phyloP scores from a whole-genome alignment of 30 jellyfish, hydroid and myxozoan species.

The Cassiopea xamachana region DNA sequence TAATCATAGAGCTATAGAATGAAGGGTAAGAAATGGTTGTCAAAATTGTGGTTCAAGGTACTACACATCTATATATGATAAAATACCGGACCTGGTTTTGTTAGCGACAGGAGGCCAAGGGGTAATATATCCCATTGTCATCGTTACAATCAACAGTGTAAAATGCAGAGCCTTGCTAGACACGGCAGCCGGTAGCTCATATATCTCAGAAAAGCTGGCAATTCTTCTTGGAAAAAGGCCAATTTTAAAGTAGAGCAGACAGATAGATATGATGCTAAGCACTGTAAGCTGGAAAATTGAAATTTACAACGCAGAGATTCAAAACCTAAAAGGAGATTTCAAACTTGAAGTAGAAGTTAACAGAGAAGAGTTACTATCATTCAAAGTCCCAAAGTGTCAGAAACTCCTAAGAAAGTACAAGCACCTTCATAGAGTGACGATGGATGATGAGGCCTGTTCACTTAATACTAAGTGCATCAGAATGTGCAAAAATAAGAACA shows the following conservation, averaged over 20 bases:
- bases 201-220: conserved; percentile 53
- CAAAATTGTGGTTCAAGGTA: conserved; percentile 51
- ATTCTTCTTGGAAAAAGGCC: conserved; percentile 29
- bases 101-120: conserved; percentile 36
- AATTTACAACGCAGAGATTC: conserved; percentile 41
- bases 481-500: conserved; percentile 49
- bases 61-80: conserved; percentile 72
- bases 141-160: conserved; percentile 45
- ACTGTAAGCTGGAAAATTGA: conserved; percentile 51
- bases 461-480: conserved; percentile 63
- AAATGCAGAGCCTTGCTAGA: conserved; percentile 69
- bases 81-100: conserved; percentile 21
- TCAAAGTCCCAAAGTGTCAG: conserved; percentile 47
- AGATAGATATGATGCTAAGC: conserved; percentile 63
- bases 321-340: conserved; percentile 33
- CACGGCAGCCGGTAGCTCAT: conserved; percentile 89
- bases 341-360: conserved; percentile 45
- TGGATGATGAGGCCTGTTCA: conserved; percentile 67
- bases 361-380: conserved; percentile 29
- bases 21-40: conserved; percentile 47
- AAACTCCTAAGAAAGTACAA: conserved; percentile 34
- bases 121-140: conserved; percentile 40
- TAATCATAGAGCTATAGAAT: conserved; percentile 57
- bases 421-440: conserved; percentile 37
- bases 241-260: conserved; percentile 10